Conservation (phyloP, 2,113 vertebrate species). For the Redunca redunca region DNA sequence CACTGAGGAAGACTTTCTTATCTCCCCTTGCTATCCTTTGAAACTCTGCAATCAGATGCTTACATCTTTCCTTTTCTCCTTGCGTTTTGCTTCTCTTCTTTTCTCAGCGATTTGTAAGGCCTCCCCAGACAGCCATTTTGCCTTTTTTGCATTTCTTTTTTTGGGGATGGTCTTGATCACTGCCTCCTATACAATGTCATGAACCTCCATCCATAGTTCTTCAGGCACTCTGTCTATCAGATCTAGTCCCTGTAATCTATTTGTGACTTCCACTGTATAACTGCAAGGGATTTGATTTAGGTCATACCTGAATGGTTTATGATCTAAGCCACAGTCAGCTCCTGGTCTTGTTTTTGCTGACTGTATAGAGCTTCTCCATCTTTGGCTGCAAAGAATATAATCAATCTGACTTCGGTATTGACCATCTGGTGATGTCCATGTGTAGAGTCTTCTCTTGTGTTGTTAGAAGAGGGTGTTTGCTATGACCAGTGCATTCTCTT, state of each 20-base stretch:
- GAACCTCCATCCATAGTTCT: not conserved
- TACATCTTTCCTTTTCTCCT: not conserved
- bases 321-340: not conserved
- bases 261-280: not conserved
- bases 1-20: not conserved
- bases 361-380: not conserved
- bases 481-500: not conserved
- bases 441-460: not conserved
- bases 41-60: not conserved
- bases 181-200: not conserved
- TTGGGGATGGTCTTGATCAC: not conserved
- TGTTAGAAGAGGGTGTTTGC: not conserved
- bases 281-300: not conserved
- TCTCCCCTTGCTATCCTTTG: not conserved
- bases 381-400: not conserved
- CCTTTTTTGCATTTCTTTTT: not conserved
- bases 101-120: not conserved
- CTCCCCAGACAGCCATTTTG: not conserved
- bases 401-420: not conserved
- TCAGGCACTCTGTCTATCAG: not conserved
- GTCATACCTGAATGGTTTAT: not conserved
- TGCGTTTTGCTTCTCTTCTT: not conserved
- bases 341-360: not conserved
- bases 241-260: not conserved
- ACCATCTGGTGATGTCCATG: not conserved